Evolutionary conservation across 2,113 vertebrate species (phyloP).

Genomic region (Coracopsis vasa): DNA sequence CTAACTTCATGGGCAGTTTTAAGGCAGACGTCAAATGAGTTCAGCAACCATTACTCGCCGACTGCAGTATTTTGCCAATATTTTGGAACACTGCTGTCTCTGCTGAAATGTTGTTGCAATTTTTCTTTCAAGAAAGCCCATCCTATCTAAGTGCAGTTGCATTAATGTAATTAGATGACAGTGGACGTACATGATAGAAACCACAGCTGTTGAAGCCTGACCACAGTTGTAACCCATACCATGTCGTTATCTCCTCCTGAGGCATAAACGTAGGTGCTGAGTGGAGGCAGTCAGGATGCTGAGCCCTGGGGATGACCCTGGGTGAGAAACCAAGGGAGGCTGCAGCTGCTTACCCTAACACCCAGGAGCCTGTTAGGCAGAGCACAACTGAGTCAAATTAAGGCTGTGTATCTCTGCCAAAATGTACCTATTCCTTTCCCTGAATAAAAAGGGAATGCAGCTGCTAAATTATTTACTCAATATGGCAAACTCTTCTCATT

Average conservation of each 20-base stretch:
- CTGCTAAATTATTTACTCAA: conserved; percentile 1
- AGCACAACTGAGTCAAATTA: neutral
- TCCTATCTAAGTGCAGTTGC: neutral
- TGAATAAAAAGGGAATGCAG: neutral
- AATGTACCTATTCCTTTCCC: neutral
- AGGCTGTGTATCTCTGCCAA: neutral
- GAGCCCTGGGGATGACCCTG: neutral
- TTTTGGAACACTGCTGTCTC: neutral
- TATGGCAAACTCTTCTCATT: neutral
- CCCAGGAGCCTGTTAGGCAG: neutral
- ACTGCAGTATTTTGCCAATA: neutral
- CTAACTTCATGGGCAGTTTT: neutral
- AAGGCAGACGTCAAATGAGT: neutral
- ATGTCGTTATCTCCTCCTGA: rapidly evolving
- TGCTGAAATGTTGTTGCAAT: neutral
- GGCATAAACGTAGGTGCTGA: neutral
- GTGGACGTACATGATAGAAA: neutral
- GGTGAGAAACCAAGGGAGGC: neutral
- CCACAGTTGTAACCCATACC: rapidly evolving
- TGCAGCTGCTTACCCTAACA: neutral
- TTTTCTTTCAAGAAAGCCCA: neutral
- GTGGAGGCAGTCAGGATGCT: neutral
- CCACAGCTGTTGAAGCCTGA: neutral
- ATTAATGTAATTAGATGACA: neutral
- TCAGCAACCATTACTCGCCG: neutral